Conservation (phyloP, 2,113 vertebrate species). For the Phoxinus phoxinus region DNA sequence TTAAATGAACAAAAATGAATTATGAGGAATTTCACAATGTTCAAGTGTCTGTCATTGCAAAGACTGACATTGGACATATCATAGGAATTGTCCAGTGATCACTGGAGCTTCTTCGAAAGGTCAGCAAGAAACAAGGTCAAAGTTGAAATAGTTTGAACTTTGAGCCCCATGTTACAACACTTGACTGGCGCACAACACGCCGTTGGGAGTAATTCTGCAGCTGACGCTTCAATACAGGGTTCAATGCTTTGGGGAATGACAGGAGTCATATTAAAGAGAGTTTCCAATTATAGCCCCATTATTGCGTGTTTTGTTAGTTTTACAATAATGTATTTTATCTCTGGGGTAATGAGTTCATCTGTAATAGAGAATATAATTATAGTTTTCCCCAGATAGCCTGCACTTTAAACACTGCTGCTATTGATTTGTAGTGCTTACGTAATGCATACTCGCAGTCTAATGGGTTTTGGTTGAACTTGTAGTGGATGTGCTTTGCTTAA, state of each 20-base stretch:
- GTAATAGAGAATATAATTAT: conserved; percentile 5
- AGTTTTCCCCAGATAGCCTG: conserved; percentile 3
- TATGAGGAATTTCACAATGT: too few species aligned
- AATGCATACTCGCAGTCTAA: neutral
- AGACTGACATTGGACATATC: neutral
- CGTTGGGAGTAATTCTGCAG: neutral
- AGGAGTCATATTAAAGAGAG: neutral
- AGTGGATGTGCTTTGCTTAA: neutral
- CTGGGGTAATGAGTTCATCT: conserved; percentile 8
- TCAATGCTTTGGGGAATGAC: neutral
- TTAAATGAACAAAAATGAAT: too few species aligned
- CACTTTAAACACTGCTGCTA: neutral
- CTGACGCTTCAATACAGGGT: neutral
- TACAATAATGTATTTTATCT: neutral
- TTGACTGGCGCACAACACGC: neutral
- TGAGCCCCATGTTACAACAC: neutral
- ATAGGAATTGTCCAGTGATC: neutral
- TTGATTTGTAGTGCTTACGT: conserved; percentile 5
- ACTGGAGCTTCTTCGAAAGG: neutral
- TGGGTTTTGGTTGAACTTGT: neutral
- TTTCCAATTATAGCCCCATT: neutral
- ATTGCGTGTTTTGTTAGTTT: neutral
- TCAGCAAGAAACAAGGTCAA: neutral
- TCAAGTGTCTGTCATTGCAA: too few species aligned
- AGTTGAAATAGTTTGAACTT: neutral